A percentile compares a stretch with the other conserved stretches of the same genome.
phyloP scores from a whole-genome alignment of 2,113 vertebrate genomes.

The Setophaga kirtlandii region DNA sequence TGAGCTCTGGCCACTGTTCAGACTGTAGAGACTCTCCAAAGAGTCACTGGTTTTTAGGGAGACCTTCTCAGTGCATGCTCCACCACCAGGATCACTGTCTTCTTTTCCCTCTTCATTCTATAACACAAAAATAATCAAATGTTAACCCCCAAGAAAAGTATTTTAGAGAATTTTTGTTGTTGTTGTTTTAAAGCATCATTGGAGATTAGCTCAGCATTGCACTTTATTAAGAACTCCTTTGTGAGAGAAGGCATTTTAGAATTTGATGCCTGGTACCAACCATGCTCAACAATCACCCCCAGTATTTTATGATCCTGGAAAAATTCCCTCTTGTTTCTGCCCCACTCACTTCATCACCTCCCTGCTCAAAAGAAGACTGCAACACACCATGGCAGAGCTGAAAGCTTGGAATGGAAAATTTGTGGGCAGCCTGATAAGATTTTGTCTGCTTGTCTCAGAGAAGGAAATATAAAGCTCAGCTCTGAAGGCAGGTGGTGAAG shows the following conservation, averaged over 20 bases:
- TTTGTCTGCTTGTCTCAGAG: neutral
- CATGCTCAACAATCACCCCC: neutral
- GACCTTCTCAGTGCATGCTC: constrained; percentile 62
- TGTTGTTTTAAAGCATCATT: neutral
- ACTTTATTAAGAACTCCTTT: neutral
- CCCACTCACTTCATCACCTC: neutral
- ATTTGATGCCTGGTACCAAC: neutral
- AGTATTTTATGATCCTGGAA: neutral
- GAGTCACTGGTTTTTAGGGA: constrained; percentile 80
- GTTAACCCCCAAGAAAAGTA: neutral
- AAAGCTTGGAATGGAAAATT: neutral
- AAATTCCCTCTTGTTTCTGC: neutral
- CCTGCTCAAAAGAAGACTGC: neutral
- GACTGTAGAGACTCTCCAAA: constrained; percentile 88
- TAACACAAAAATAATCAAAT: constrained; percentile 23
- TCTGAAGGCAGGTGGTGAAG: neutral
- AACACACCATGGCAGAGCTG: neutral
- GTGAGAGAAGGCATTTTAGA: neutral
- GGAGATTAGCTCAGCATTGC: neutral
- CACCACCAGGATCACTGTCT: constrained; percentile 65
- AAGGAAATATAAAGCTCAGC: neutral
- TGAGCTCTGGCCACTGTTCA: constrained; percentile 86
- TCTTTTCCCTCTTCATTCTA: constrained; percentile 77
- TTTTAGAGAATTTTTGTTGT: neutral
- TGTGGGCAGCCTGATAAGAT: neutral